Evolutionary conservation across 2,888 invertebrate genomes (phyloP), one percentile per base, ranked within the genome.

Genomic region (Oscheius myriophilus): DNA sequence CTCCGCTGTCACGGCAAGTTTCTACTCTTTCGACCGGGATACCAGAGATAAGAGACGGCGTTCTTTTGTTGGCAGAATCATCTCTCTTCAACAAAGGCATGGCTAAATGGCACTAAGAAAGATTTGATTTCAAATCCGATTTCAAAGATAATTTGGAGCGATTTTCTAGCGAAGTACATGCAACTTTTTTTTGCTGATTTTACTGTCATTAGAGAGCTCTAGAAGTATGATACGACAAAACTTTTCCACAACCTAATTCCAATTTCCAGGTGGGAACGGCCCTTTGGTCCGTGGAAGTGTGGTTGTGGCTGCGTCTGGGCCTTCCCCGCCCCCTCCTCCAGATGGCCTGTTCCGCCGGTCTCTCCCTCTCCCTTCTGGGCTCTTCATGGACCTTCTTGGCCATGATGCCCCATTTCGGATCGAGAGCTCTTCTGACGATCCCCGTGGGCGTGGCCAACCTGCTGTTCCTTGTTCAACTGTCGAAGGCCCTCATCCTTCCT

Each of bases 1-100:
- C 58, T 46, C 69, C 2, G 65, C 68, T 23, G 69, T 67, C 52
- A 55, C 58, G 65, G 77, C 75, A 55, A 53, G 67, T 43, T 42
- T 6, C 33, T 18, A n/a, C 33, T 33, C 33, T 33, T 33, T 33
- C 33, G 33, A 9, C 33, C 33, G 33, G 9, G 33, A 33, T 33
- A 33, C 3, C 4, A 9, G 33, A 33, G 33, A 33, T 33, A 33
- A 33, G 33, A 33, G 9, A 33, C 33, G 33, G 33, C 33, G 33
- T 33, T 33, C 33, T 33, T 33, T 33, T 33, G 33, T 33, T 33
- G 3, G 33, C 3, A 9, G 33, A 33, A 33, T 33, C 33, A 6
- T 33, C 9, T 33, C 9, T 33, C 4, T 33, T 33, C 33, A 33
- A 33, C 33, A 33, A 33, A 33, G 9, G n/a, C n/a, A n/a, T n/a